Percentiles rank a stretch among this genome's conserved stretches.
phyloP scores from a whole-genome alignment of 2,888 invertebrate genomes.

The Melanchra persicariae region DNA sequence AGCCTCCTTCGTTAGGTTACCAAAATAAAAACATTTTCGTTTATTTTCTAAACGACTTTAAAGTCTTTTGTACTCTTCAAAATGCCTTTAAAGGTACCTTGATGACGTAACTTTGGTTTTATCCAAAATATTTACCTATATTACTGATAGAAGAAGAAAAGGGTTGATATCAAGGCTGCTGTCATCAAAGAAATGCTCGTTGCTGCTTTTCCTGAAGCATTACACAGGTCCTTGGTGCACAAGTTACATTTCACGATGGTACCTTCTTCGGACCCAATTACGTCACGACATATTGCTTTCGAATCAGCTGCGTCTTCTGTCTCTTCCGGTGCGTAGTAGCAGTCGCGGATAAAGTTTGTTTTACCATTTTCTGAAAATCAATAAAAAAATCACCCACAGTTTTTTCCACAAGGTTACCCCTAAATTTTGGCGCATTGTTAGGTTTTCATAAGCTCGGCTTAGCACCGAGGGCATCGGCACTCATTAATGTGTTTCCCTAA shows the following conservation, averaged over 20 bases:
- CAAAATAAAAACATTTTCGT: not conserved
- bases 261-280: constrained; percentile 65
- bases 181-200: constrained; percentile 60
- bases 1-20: not conserved
- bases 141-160: constrained; percentile 13
- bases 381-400: not conserved
- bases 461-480: too few species aligned
- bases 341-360: constrained; percentile 73
- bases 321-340: constrained; percentile 68
- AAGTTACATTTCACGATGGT: constrained; percentile 69
- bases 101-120: not conserved
- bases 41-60: not conserved
- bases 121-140: too few species aligned
- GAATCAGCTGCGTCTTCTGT: constrained; percentile 49
- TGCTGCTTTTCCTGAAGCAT: constrained; percentile 69
- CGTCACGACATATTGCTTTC: constrained; percentile 67
- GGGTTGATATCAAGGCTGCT: constrained; percentile 7
- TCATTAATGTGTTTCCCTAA: too few species aligned
- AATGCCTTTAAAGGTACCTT: not conserved
- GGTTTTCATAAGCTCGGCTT: too few species aligned
- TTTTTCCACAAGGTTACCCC: too few species aligned
- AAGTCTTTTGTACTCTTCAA: not conserved
- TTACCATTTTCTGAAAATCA: constrained; percentile 75
- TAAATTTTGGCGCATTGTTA: too few species aligned
- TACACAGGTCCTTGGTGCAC: constrained; percentile 77